phyloP scores from a whole-genome alignment of 2,113 vertebrate species.

The Archilochus colubris region DNA sequence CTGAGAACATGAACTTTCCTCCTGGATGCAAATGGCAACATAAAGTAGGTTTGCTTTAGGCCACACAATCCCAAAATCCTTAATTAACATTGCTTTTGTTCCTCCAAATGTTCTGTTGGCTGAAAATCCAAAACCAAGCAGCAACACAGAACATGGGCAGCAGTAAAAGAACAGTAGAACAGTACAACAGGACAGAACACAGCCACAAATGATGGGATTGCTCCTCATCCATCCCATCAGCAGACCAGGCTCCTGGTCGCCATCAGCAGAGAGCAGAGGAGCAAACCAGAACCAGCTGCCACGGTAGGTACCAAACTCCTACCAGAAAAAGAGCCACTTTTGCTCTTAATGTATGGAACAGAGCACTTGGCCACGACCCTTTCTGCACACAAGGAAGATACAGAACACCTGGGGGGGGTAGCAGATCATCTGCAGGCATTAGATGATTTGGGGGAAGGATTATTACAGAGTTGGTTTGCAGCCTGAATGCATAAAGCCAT shows the following conservation, averaged over 20 bases:
- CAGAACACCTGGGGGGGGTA: not conserved
- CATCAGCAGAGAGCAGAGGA: not conserved
- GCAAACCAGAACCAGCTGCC: not conserved
- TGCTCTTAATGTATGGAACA: not conserved
- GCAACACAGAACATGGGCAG: not conserved
- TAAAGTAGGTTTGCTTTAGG: not conserved
- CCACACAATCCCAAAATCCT: not conserved
- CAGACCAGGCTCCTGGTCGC: not conserved
- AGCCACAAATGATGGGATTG: not conserved
- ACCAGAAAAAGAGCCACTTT: not conserved
- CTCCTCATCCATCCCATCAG: not conserved
- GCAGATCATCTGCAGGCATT: not conserved
- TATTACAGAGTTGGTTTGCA: not conserved
- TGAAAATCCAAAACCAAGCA: not conserved
- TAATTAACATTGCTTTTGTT: not conserved
- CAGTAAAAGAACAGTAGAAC: not conserved
- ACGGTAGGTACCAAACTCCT: not conserved
- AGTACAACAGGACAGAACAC: not conserved
- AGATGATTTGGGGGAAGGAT: not conserved
- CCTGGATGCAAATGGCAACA: not conserved
- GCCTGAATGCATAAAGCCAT: not conserved
- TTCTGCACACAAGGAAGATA: not conserved
- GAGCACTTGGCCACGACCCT: rapidly evolving
- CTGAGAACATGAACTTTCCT: not conserved
- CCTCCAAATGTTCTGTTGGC: rapidly evolving